These are phyloP conservation scores for Oreochromis spilurus DNA, from an alignment of 2,113 vertebrate species.

Conservation along the genomic window DNA sequence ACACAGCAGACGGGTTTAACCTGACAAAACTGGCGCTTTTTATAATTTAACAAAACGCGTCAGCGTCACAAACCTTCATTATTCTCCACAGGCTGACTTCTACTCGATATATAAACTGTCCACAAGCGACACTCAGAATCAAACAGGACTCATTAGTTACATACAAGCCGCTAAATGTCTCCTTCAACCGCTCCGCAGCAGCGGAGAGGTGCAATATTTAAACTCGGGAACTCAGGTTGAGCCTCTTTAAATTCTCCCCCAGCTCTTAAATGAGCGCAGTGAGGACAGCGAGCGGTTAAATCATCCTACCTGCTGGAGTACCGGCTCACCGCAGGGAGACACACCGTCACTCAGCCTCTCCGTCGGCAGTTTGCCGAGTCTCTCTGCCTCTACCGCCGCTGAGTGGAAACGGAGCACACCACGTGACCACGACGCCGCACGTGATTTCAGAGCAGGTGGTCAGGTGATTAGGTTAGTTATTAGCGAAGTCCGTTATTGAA, in stretches of 20 bases:
- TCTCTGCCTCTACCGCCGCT: not conserved
- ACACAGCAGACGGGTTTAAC: not conserved
- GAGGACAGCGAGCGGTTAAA: not conserved
- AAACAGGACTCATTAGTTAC: not conserved
- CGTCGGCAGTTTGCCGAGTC: not conserved
- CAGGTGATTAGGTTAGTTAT: not conserved
- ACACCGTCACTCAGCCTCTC: not conserved
- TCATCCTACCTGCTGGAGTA: conserved; percentile 27
- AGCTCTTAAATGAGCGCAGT: not conserved
- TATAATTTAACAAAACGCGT: not conserved
- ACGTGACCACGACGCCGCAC: conserved; percentile 29
- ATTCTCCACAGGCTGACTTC: too few relatives aligned
- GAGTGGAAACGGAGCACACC: not conserved
- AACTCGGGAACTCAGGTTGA: not conserved
- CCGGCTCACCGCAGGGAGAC: not conserved
- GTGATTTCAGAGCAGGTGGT: not conserved
- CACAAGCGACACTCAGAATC: not conserved
- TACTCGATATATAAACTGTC: not conserved
- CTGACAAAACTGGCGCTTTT: not conserved
- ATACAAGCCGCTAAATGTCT: not conserved
- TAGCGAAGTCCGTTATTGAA: not conserved
- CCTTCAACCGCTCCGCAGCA: not conserved
- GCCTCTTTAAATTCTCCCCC: not conserved
- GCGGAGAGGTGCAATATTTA: not conserved
- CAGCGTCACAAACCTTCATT: not conserved